Base-by-base conservation (phyloP, 2,113 vertebrate species). In the Thermophis baileyi region DNA sequence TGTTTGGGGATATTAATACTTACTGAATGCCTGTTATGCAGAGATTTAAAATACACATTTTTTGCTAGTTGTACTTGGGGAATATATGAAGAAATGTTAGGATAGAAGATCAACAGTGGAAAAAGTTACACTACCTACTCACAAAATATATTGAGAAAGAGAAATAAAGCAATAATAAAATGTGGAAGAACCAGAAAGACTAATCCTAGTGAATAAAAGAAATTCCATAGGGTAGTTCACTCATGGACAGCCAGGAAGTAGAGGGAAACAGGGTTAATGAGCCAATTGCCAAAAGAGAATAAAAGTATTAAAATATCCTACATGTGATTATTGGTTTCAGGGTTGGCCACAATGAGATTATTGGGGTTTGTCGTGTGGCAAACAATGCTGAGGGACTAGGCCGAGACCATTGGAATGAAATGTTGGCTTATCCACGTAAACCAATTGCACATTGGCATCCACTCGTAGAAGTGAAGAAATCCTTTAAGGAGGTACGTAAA, bases 361-460 rank as follows among this genome's bases (percentile, higher is more conserved):
- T 99, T 47, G 99, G 99, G 0, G 98, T 99, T 93, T 99, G 98
- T 93, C 98, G 99, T 1, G 97, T 99, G 86, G 99, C 99, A 18
- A 97, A 98, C 96, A 98, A 3, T 0, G 99, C 99, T 0, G 99
- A 99, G 90, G 99, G 99, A 1, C 97, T 99, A 94, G 99, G 99
- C 95, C 97, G 99, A 91, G 99, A 99, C 97, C 99, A 99, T 97
- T 99, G 99, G 99, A 99, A 99, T 2, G 99, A 99, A 97, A 99
- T 99, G 99, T 96, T 99, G 97, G 99, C 99, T 0, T 99, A 99
- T 91, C 99, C 99, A 0, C 98, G 99, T 92, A 99, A 99, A 95
- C 99, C 99, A 89, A 99, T 99, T 5, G 99, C 99, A 3, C 99
- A 99, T 96, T 99, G 99, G 99, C 99, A 99, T 96, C 98, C 98